Conservation (phyloP, 2,888 invertebrate genomes). For the Synanthedon formicaeformis region DNA sequence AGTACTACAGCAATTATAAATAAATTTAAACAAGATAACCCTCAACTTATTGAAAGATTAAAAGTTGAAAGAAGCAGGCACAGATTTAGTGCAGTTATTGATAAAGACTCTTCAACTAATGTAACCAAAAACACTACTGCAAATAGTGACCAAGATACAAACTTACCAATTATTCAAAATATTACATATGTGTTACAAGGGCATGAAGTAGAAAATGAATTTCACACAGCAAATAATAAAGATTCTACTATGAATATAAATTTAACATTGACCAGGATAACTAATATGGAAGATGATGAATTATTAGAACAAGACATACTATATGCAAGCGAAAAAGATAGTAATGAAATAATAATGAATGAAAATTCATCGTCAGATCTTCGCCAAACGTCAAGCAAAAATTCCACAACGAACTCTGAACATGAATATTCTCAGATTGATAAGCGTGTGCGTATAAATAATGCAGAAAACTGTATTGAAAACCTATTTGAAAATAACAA, state of each 20-base stretch:
- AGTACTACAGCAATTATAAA: constrained; percentile 22
- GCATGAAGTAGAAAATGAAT: constrained; percentile 5
- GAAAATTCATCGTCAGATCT: constrained; percentile 10
- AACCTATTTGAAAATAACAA: constrained; percentile 2
- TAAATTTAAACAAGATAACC: constrained; percentile 40
- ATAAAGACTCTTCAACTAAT: constrained; percentile 10
- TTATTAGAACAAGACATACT: no score
- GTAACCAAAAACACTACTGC: neutral
- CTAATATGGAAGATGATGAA: no score
- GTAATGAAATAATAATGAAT: constrained; percentile 16
- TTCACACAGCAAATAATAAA: constrained; percentile 2
- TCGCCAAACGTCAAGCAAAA: neutral
- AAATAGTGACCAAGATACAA: constrained; percentile 2
- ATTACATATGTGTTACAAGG: neutral
- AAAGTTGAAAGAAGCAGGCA: constrained; percentile 14
- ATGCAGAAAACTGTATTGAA: constrained; percentile 1
- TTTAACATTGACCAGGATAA: no score
- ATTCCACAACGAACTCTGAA: neutral
- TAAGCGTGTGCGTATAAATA: neutral
- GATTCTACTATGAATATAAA: no score
- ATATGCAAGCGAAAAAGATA: constrained; percentile 5
- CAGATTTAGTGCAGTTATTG: constrained; percentile 17
- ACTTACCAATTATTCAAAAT: neutral
- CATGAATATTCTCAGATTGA: constrained; percentile 1
- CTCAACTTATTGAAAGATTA: constrained; percentile 29